Evolutionary conservation across 53 echinoderm and acorn worm species (phyloP).

Genomic region (Astropecten irregularis): DNA sequence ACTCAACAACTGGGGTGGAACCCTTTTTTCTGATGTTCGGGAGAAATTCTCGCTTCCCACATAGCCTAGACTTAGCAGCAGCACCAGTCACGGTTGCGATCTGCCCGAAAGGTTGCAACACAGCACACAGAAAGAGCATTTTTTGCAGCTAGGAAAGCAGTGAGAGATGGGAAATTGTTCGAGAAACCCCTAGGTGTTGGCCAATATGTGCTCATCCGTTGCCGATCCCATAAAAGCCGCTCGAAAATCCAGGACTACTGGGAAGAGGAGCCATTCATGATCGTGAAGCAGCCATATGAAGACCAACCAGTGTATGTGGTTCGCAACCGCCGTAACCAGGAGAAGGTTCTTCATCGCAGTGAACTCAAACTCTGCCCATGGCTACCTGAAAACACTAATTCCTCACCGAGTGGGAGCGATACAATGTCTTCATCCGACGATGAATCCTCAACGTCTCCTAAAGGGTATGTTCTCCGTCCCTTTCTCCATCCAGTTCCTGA

Average conservation of each 20-base stretch:
- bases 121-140: background rate
- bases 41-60: constrained; percentile 22
- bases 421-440: background rate
- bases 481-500: background rate
- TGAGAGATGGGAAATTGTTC: constrained; percentile 16
- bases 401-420: background rate
- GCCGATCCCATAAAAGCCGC: constrained; percentile 5
- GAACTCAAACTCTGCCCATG: constrained; percentile 30
- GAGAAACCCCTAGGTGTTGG: constrained; percentile 42
- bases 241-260: constrained; percentile 39
- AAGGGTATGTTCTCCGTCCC: background rate
- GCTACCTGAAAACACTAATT: background rate
- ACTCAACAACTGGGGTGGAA: constrained; percentile 1
- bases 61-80: background rate
- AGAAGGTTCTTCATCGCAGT: constrained; percentile 41
- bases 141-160: background rate
- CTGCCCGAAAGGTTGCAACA: constrained; percentile 9
- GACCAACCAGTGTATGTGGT: constrained; percentile 36
- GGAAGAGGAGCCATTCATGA: constrained; percentile 34
- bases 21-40: constrained; percentile 52
- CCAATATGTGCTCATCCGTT: constrained; percentile 40
- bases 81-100: constrained; percentile 9
- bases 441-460: background rate
- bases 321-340: background rate
- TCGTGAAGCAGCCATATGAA: constrained; percentile 11